Percentiles rank a stretch among this genome's conserved stretches.
These are phyloP conservation scores for Isaurus tuberculatus DNA, from an alignment of 92 coral and sea anemone species.

Conservation along the genomic window DNA sequence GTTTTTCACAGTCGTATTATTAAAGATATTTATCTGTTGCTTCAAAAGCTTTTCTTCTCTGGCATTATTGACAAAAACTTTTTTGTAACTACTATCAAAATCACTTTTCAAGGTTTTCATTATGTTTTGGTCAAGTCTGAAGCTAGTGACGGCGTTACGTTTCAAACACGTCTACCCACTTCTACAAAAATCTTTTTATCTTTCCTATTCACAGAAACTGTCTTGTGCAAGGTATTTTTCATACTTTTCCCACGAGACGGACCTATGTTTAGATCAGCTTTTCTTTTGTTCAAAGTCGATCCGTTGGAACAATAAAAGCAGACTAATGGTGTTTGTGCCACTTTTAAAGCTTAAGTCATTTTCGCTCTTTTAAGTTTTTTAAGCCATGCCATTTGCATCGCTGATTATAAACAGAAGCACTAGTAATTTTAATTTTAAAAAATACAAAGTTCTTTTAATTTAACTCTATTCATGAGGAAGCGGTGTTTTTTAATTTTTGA, in stretches of 20 bases:
- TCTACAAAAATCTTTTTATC: background rate
- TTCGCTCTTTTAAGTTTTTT: no score
- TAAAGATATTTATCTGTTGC: background rate
- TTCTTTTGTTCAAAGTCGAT: background rate
- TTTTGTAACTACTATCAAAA: background rate
- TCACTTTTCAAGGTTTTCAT: background rate
- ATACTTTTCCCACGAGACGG: background rate
- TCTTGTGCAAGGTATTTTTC: background rate
- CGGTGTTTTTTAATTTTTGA: no score
- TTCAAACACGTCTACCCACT: background rate
- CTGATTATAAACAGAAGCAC: no score
- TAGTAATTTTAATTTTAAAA: no score
- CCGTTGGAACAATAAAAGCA: no score
- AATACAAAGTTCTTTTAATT: no score
- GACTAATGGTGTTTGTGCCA: no score
- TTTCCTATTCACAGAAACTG: no score
- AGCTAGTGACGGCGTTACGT: background rate
- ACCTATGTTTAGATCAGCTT: background rate
- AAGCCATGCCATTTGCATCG: no score
- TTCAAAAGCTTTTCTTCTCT: slow-evolving; percentile 11
- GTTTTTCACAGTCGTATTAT: slow-evolving; percentile 1
- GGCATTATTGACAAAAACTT: background rate
- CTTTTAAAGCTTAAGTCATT: no score
- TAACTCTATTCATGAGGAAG: no score
- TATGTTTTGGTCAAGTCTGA: background rate